Conservation (phyloP, 2,113 vertebrate genomes). For the Nesoenas mayeri region DNA sequence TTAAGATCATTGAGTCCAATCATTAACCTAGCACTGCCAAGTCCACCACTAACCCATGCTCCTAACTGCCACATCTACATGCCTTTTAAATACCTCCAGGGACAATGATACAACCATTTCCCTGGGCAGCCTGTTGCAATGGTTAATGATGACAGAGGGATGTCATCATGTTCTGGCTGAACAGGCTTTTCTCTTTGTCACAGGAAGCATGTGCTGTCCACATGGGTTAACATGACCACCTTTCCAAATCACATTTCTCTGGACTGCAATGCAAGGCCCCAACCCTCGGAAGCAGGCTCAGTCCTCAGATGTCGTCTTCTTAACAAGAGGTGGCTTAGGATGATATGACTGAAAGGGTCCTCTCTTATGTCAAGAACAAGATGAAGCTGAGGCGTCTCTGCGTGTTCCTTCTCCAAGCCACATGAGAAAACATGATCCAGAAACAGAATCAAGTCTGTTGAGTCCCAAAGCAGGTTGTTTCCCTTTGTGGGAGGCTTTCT, state of each 20-base stretch:
- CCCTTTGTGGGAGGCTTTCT: background rate
- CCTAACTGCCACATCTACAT: no score
- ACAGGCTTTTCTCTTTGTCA: background rate
- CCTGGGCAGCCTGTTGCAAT: no score
- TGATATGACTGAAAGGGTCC: background rate
- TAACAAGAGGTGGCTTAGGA: fast-evolving
- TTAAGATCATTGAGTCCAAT: no score
- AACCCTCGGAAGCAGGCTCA: fast-evolving
- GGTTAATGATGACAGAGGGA: background rate
- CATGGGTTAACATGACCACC: background rate
- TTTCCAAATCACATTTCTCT: background rate
- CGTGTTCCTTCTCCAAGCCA: background rate
- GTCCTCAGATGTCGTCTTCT: background rate
- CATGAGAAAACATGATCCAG: background rate
- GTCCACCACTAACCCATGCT: no score
- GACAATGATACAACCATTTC: no score
- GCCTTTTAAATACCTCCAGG: no score
- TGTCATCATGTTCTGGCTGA: background rate
- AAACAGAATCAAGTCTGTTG: background rate
- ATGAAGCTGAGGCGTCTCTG: background rate
- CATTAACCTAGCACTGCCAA: no score
- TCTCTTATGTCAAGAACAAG: background rate
- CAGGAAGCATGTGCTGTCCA: fast-evolving
- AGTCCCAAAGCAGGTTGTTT: fast-evolving
- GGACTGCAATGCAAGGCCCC: background rate